Evolutionary conservation across 2,797 vertebrate species (phyloP).

Genomic region (Lagorchestes hirsutus): DNA sequence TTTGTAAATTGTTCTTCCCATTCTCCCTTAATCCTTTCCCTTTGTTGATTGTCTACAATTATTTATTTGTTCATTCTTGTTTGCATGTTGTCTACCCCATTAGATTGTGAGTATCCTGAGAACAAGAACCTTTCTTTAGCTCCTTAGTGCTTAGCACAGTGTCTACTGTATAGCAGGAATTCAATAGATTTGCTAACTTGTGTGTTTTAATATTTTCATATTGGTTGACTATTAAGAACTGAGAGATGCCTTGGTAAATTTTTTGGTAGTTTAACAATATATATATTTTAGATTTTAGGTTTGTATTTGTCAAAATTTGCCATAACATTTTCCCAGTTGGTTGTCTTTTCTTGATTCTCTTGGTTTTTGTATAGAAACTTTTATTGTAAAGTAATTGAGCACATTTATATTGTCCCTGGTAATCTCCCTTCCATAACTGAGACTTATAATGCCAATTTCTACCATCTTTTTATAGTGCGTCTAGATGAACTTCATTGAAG

Average conservation of each 20-base stretch:
- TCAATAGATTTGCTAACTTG: neutral
- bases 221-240: neutral
- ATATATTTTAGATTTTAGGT: neutral
- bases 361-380: neutral
- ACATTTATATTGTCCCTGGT: neutral
- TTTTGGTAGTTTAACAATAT: neutral
- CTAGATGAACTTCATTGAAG: neutral
- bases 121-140: neutral
- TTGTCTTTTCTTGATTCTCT: neutral
- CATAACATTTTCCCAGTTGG: neutral
- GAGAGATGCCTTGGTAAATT: neutral
- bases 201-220: neutral
- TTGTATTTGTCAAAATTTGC: neutral
- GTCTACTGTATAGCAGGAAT: neutral
- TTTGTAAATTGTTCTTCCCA: neutral
- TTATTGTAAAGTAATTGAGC: neutral
- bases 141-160: neutral
- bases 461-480: neutral
- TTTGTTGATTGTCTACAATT: neutral
- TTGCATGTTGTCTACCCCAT: neutral
- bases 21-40: neutral
- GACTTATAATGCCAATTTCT: neutral
- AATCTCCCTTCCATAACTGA: neutral
- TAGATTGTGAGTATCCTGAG: neutral
- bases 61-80: neutral